Evolutionary conservation across 2,113 vertebrate genomes (phyloP).

Genomic region (Istiophorus platypterus): DNA sequence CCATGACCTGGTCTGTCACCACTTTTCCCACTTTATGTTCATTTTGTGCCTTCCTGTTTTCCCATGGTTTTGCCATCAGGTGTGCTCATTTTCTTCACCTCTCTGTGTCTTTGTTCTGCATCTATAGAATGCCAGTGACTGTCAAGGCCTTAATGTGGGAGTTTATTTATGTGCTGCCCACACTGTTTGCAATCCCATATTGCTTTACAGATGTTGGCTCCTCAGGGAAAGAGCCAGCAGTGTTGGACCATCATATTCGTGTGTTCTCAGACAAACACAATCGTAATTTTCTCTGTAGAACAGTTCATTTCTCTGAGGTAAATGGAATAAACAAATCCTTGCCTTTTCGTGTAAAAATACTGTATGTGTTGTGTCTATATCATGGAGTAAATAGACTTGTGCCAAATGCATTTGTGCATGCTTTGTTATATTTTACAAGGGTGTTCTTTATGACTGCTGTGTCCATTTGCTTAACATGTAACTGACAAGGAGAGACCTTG

Average conservation of each 20-base stretch:
- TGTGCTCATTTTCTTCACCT: constrained; percentile 32
- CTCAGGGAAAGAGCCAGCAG: constrained; percentile 23
- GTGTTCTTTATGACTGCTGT: constrained; percentile 61
- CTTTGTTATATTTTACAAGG: constrained; percentile 59
- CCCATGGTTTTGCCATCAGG: constrained; percentile 30
- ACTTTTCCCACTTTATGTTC: constrained; percentile 36
- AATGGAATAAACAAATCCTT: constrained; percentile 46
- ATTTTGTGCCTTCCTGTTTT: constrained; percentile 34
- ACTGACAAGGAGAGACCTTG: constrained; percentile 69
- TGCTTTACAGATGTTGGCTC: constrained; percentile 52
- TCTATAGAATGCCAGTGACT: constrained; percentile 38
- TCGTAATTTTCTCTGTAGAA: background rate
- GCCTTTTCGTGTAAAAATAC: constrained; percentile 7
- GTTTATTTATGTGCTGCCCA: constrained; percentile 47
- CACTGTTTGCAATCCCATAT: constrained; percentile 56
- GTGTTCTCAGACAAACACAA: constrained; percentile 21
- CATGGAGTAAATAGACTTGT: constrained; percentile 10
- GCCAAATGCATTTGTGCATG: constrained; percentile 39
- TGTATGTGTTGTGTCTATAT: constrained; percentile 25
- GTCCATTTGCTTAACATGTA: constrained; percentile 74
- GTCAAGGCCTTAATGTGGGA: constrained; percentile 50
- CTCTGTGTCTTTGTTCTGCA: constrained; percentile 47
- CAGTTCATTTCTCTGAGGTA: constrained; percentile 33
- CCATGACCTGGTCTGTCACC: constrained; percentile 13
- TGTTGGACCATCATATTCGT: background rate